Evolutionary conservation across 1,140 invertebrate species (phyloP).

Genomic region (Antheraea pernyi): DNA sequence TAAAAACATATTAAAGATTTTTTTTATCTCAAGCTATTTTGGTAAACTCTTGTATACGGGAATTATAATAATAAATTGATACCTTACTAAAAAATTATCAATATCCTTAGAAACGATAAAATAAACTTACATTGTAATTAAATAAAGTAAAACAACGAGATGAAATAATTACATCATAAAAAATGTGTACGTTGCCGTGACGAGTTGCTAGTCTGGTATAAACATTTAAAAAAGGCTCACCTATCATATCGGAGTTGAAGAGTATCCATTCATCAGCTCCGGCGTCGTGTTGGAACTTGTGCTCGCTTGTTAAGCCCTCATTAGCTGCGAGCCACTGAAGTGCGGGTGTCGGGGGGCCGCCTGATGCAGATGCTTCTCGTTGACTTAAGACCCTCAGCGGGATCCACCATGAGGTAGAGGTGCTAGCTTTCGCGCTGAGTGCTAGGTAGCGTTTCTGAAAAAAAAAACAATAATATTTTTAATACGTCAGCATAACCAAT

Average conservation of each 20-base stretch:
- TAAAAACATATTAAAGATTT: too few species aligned
- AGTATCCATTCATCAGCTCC: slow-evolving; percentile 48
- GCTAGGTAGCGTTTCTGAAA: slow-evolving; percentile 62
- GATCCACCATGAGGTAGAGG: slow-evolving; percentile 53
- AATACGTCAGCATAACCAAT: too few species aligned
- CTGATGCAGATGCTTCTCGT: slow-evolving; percentile 24
- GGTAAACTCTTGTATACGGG: too few species aligned
- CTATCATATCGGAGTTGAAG: slow-evolving; percentile 65
- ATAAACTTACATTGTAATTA: too few species aligned
- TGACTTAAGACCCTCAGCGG: slow-evolving; percentile 55
- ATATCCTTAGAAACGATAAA: too few species aligned
- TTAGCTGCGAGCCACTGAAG: slow-evolving; percentile 54
- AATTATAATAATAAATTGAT: too few species aligned
- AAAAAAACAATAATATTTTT: background rate
- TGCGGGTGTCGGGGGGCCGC: slow-evolving; percentile 6
- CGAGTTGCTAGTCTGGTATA: too few species aligned
- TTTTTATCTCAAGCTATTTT: too few species aligned
- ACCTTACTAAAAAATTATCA: too few species aligned
- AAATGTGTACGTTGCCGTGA: too few species aligned
- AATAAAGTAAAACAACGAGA: too few species aligned
- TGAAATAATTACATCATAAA: too few species aligned
- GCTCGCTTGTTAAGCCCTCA: slow-evolving; percentile 37
- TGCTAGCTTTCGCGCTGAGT: slow-evolving; percentile 22
- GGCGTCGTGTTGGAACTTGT: slow-evolving; percentile 51
- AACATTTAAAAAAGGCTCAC: slow-evolving; percentile 25